phyloP scores from a whole-genome alignment of 2,113 vertebrate genomes.

The Perca fluviatilis region DNA sequence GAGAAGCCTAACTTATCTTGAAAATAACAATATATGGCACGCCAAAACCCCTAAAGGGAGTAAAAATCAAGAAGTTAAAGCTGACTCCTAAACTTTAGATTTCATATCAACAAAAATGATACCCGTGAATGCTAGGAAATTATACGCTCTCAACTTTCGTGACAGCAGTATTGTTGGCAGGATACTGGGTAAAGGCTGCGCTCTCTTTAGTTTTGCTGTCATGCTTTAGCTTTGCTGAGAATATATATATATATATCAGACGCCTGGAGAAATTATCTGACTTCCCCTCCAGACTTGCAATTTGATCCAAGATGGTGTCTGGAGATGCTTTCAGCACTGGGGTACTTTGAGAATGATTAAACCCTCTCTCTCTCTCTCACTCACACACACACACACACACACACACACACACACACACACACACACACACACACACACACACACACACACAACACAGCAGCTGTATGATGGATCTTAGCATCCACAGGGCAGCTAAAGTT shows the following conservation, averaged over 20 bases:
- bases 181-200: neutral
- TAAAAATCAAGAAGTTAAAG: neutral
- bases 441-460: too few species aligned
- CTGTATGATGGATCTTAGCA: conserved; percentile 41
- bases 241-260: neutral
- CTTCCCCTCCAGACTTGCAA: conserved; percentile 32
- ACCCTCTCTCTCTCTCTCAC: neutral
- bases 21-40: neutral
- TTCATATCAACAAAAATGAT: conserved; percentile 8
- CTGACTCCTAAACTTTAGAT: neutral
- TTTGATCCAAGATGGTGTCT: conserved; percentile 45
- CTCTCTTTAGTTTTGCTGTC: neutral
- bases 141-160: neutral
- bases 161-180: neutral
- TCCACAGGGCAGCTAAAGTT: conserved; percentile 27
- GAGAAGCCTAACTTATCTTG: neutral
- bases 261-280: conserved; percentile 26
- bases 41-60: neutral
- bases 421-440: conserved; percentile 18
- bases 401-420: conserved; percentile 22
- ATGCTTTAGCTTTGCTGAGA: neutral
- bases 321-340: conserved; percentile 28
- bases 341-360: conserved; percentile 50
- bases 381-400: neutral
- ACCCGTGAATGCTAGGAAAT: neutral